Evolutionary conservation across 2,888 invertebrate species (phyloP), one percentile per base, ranked within the genome.

Genomic region (Odontocolon sp.): DNA sequence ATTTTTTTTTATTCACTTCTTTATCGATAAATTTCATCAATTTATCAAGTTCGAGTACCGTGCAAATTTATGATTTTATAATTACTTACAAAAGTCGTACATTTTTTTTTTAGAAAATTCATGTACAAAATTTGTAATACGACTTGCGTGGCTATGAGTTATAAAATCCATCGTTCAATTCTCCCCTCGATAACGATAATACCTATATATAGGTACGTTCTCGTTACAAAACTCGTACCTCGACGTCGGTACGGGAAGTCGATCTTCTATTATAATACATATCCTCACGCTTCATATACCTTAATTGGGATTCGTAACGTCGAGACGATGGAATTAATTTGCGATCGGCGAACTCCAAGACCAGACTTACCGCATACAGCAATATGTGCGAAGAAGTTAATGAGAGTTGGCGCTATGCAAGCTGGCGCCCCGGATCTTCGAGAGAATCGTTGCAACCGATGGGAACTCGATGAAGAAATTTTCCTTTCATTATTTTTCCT

Each of bases 231-330:
- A 69, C 54, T 6, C 38, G 61, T 40, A 52, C 26, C 23, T 23
- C n/a, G 18, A 38, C 45, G 47, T 71, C 61, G 79, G 80, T 52
- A 76, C 70, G 77, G 83, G 81, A 85, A 84, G 80, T 81, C 80
- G 85, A 87, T 87, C 79, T 79, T 83, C 66, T 61, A 71, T 76
- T 76, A 76, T 76, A 67, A 76, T 76, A 63, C 84, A 86, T 36
- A 47, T 85, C 86, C 85, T 85, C 79, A 86, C 85, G 87, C 85
- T 87, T 87, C 86, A 87, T 87, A 87, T 86, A 84, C 83, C 83
- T 85, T 88, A 88, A 88, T 87, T 87, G 86, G 87, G 84, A 86
- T 84, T 85, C 84, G 84, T 83, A 40, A n/a, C 56, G 52, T 67
- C 42, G 61, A 81, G 82, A 77, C 81, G 83, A 85, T 81, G 82